Evolutionary conservation across 2,113 vertebrate species (phyloP), one percentile per base, ranked within the genome.

Genomic region (Raja brachyura): DNA sequence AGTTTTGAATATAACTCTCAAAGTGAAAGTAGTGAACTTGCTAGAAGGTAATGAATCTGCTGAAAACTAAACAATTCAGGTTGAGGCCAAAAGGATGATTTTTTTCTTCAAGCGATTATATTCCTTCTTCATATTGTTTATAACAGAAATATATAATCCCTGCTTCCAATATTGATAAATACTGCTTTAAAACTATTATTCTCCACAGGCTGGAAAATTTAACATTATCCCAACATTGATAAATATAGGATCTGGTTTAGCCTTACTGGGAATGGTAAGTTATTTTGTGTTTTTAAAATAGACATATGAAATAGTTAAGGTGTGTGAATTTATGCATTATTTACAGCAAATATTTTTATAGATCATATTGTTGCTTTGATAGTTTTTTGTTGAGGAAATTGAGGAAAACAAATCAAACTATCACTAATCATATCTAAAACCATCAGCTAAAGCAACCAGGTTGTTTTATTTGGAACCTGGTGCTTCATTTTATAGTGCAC

Each of bases 121-220:
- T 20, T 54, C 20, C 39, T 1, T 48, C 39, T 48, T 48, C 39
- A 48, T 48, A 48, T 48, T 7, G 90, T 74, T 92, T 39, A 48
- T 33, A 70, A 20, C 33, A 25, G 8, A 73, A 92, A 25, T 6
- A 25, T 2, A 13, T 61, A 4, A 86, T 54, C n/a, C 31, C 22
- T 61, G 14, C 18, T 85, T 61, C 25, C 63, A 61, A 16, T 28
- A 86, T 16, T 4, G 3, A 54, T 25, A 39, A 5, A 92, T 54
- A 92, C 10, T 92, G n/a, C 5, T 88, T 88, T 66, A 88, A 88
- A 59, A 88, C 20, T 63, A 63, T 11, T 88, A 5, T 92, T 92
- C 39, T 92, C 33, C 39, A 28, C 90, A 92, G 90, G 90, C 90
- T 92, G 90, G 90, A 74, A 73, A 92, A 92, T 92, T 92, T 92